Conservation (phyloP, 2,888 invertebrate species). For the Lydus trimaculatus region DNA sequence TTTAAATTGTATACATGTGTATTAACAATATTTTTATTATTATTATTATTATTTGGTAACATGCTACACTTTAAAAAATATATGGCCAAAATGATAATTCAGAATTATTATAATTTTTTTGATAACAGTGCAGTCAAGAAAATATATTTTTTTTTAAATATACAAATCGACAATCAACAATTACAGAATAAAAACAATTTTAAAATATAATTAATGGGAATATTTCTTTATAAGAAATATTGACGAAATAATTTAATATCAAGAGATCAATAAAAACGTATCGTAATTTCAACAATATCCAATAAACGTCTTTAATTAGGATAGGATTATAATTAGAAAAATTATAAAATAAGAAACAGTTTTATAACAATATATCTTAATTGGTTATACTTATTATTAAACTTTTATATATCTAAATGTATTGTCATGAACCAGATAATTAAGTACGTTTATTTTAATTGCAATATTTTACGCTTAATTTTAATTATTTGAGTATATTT, state of each 20-base stretch:
- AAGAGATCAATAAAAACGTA: constrained; percentile 24
- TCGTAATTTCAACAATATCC: constrained; percentile 17
- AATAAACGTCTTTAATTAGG: neutral
- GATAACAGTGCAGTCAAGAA: constrained; percentile 34
- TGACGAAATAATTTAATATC: neutral
- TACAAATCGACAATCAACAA: constrained; percentile 20
- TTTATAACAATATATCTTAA: constrained; percentile 55
- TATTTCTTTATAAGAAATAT: neutral
- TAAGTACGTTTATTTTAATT: constrained; percentile 31
- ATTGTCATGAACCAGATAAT: constrained; percentile 61
- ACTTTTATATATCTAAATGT: constrained; percentile 58
- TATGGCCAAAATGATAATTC: constrained; percentile 41
- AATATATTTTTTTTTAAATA: constrained; percentile 21
- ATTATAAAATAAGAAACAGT: constrained; percentile 22
- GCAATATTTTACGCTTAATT: constrained; percentile 35
- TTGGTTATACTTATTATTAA: constrained; percentile 52
- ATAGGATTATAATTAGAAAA: constrained; percentile 13
- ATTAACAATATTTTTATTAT: constrained; percentile 55
- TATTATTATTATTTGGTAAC: constrained; percentile 51
- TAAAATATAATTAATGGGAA: constrained; percentile 18
- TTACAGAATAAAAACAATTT: constrained; percentile 12
- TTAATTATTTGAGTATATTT: constrained; percentile 34
- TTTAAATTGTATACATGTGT: constrained; percentile 62
- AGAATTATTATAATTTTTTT: constrained; percentile 21
- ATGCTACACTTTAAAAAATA: constrained; percentile 55